phyloP scores from a whole-genome alignment of 2,888 invertebrate genomes.

The Drosophila prostipennis region DNA sequence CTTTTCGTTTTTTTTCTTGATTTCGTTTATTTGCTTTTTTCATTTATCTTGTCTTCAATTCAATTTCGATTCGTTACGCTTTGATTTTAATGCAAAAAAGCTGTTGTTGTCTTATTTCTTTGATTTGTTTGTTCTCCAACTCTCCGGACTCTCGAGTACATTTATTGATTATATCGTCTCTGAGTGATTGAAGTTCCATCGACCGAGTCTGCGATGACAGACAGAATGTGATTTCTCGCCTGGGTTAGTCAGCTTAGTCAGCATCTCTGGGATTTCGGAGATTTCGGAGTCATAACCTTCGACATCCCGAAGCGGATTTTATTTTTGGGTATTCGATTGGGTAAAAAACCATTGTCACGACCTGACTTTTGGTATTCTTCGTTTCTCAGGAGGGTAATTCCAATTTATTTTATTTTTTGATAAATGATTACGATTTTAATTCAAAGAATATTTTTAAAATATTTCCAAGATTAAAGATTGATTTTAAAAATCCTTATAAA shows the following conservation, averaged over 20 bases:
- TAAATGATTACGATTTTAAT: constrained; percentile 18
- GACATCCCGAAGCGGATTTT: constrained; percentile 17
- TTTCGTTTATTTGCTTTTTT: constrained; percentile 36
- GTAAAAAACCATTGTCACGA: constrained; percentile 71
- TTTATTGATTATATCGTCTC: constrained; percentile 68
- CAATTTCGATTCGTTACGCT: constrained; percentile 52
- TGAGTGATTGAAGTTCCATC: constrained; percentile 62
- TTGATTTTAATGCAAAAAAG: constrained; percentile 55
- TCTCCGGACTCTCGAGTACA: constrained; percentile 36
- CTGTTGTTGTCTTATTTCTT: constrained; percentile 26
- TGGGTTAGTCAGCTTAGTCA: constrained; percentile 51
- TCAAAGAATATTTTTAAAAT: background rate
- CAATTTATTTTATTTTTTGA: constrained; percentile 8
- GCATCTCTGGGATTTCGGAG: background rate
- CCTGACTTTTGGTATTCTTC: constrained; percentile 46
- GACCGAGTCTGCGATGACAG: constrained; percentile 62
- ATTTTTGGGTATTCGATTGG: constrained; percentile 17
- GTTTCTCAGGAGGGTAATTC: constrained; percentile 10
- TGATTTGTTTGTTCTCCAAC: constrained; percentile 19
- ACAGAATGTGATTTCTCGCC: constrained; percentile 57
- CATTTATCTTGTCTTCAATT: constrained; percentile 46
- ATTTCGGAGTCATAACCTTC: constrained; percentile 29
- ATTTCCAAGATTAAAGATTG: too few relatives aligned
- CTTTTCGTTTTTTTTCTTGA: constrained; percentile 12
- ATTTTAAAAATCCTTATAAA: too few relatives aligned